Evolutionary conservation across 2,113 vertebrate species (phyloP), one percentile per base, ranked within the genome.

Genomic region (Saccopteryx leptura): DNA sequence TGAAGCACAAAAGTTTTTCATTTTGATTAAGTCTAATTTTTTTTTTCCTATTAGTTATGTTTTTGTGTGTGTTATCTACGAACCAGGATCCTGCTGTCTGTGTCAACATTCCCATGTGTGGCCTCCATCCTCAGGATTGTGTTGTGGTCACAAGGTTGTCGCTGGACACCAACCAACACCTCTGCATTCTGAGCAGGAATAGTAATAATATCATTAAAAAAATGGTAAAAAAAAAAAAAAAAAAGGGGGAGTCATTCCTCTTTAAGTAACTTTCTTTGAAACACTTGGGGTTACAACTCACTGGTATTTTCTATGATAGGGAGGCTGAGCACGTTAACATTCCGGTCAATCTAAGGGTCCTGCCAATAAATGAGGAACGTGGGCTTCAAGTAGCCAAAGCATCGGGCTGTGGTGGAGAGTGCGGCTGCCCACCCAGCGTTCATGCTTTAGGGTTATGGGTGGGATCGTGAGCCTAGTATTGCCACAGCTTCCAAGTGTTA

Each of bases 1-100:
- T 83, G 46, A 69, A 95, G 28, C 24, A 90, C 7, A 83, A 65
- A 93, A 4, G 0, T 66, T 91, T 91, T 61, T 10, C 65, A 80
- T 78, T 92, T 66, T 68, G 19, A 68, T 71, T 13, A 72, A 90
- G 33, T 91, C 28, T 9, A 68, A 48, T 89, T 86, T 78, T 69
- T 54, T 92, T 80, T 86, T 78, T 93, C 31, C 14, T 75, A 50
- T n/a, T 68, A 26, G 7, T 82, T 91, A 68, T 31, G 48, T 24
- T 69, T 84, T 89, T 61, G 39, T 79, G n/a, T 78, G 28, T 75
- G 60, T 71, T 74, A 28, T 21, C 17, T 76, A 91, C 78, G 92
- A 80, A 19, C 60, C 58, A 69, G 54, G 17, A 61, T 65, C 26
- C 52, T 76, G 31, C 10, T 23, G 3, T 46, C 21, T 79, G 46